Percentiles rank a stretch among this genome's conserved stretches.
Evolutionary conservation across 2,888 invertebrate genomes (phyloP).

Genomic region (Anoplius nigerrimus): DNA sequence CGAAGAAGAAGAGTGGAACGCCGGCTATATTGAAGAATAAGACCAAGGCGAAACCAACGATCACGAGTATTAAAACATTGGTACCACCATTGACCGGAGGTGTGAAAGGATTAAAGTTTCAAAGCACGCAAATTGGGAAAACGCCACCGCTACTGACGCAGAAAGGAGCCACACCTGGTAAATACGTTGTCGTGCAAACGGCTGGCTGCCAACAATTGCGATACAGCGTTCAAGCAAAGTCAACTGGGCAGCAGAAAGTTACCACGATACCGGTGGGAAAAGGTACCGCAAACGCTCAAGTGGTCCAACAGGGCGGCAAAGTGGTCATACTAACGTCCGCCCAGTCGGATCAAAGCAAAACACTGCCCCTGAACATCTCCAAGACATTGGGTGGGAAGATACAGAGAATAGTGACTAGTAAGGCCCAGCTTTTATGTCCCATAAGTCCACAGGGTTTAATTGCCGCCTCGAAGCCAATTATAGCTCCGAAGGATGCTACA

Average conservation of each 20-base stretch:
- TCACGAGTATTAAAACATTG: slow-evolving; percentile 70
- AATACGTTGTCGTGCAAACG: slow-evolving; percentile 71
- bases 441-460: slow-evolving; percentile 56
- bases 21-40: slow-evolving; percentile 71
- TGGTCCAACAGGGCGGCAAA: slow-evolving; percentile 70
- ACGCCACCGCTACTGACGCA: slow-evolving; percentile 57
- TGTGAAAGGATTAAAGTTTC: slow-evolving; percentile 66
- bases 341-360: slow-evolving; percentile 64
- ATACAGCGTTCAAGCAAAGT: slow-evolving; percentile 66
- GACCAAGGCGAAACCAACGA: slow-evolving; percentile 68
- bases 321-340: slow-evolving; percentile 71
- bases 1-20: slow-evolving; percentile 68
- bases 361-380: slow-evolving; percentile 65
- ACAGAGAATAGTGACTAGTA: slow-evolving; percentile 78
- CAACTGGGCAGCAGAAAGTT: slow-evolving; percentile 62
- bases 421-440: slow-evolving; percentile 76
- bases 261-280: slow-evolving; percentile 62
- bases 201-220: slow-evolving; percentile 66
- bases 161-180: slow-evolving; percentile 61
- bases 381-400: slow-evolving; percentile 76
- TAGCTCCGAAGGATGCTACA: slow-evolving; percentile 70
- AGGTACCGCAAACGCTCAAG: slow-evolving; percentile 63
- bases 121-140: slow-evolving; percentile 57
- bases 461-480: slow-evolving; percentile 58
- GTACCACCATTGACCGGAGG: slow-evolving; percentile 67